Conservation (phyloP, 1,140 invertebrate species). For the Brachionus calyciflorus region DNA sequence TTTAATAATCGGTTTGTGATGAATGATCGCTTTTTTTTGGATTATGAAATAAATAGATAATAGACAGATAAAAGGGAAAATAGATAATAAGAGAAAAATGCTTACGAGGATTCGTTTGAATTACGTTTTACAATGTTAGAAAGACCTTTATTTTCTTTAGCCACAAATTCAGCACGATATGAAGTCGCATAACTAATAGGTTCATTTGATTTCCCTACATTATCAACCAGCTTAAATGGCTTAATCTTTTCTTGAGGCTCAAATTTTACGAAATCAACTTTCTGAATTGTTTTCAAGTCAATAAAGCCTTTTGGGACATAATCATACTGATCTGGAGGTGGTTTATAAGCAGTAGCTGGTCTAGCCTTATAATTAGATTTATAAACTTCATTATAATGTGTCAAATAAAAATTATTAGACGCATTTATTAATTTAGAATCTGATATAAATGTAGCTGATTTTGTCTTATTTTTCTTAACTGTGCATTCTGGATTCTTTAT, state of each 20-base stretch:
- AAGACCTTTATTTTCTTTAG: background rate
- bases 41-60: no score
- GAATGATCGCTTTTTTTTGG: no score
- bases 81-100: no score
- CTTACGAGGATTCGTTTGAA: slow-evolving; percentile 23
- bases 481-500: background rate
- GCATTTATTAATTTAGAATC: background rate
- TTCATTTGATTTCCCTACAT: background rate
- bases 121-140: background rate
- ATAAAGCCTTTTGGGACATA: slow-evolving; percentile 18
- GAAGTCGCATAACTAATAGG: background rate
- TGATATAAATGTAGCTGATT: background rate
- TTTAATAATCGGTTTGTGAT: no score
- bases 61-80: no score
- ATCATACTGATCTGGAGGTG: background rate
- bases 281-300: slow-evolving; percentile 22
- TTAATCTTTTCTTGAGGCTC: slow-evolving; percentile 7
- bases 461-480: background rate
- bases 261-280: background rate
- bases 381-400: slow-evolving; percentile 16
- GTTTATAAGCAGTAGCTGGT: background rate
- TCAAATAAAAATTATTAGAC: background rate
- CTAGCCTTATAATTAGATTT: slow-evolving; percentile 19
- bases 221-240: background rate
- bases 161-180: background rate